phyloP scores from a whole-genome alignment of 1,140 invertebrate species.

The Scaptomyza montana region DNA sequence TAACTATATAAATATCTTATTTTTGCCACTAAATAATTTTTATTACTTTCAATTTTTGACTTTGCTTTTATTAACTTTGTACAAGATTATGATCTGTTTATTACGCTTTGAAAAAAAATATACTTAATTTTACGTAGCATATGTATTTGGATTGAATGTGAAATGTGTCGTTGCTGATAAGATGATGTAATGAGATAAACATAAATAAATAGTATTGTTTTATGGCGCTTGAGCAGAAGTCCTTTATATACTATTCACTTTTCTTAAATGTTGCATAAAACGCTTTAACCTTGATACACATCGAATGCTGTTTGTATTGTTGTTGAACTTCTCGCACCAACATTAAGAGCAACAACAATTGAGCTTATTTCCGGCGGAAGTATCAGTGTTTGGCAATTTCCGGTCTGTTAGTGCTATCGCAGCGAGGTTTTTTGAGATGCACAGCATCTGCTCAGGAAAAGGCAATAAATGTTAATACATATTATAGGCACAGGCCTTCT shows the following conservation, averaged over 20 bases:
- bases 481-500: constrained; percentile 61
- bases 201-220: constrained; percentile 18
- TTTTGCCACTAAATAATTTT: constrained; percentile 32
- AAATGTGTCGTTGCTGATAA: constrained; percentile 57
- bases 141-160: constrained; percentile 40
- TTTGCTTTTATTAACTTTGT: constrained; percentile 37
- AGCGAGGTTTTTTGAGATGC: constrained; percentile 32
- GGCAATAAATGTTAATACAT: constrained; percentile 77
- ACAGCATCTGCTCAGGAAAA: constrained; percentile 29
- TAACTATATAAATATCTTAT: neutral
- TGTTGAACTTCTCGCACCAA: constrained; percentile 15
- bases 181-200: constrained; percentile 3
- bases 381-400: constrained; percentile 78
- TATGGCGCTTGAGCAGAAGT: constrained; percentile 2
- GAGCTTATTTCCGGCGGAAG: constrained; percentile 78
- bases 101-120: constrained; percentile 48
- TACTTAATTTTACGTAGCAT: constrained; percentile 46
- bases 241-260: neutral
- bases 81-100: constrained; percentile 77
- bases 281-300: neutral
- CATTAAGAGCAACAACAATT: constrained; percentile 59
- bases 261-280: neutral
- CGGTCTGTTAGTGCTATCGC: constrained; percentile 53
- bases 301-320: neutral
- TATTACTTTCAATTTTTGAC: constrained; percentile 8